Base-by-base conservation (phyloP, 1,140 invertebrate species). In the Dicyema japonicum region DNA sequence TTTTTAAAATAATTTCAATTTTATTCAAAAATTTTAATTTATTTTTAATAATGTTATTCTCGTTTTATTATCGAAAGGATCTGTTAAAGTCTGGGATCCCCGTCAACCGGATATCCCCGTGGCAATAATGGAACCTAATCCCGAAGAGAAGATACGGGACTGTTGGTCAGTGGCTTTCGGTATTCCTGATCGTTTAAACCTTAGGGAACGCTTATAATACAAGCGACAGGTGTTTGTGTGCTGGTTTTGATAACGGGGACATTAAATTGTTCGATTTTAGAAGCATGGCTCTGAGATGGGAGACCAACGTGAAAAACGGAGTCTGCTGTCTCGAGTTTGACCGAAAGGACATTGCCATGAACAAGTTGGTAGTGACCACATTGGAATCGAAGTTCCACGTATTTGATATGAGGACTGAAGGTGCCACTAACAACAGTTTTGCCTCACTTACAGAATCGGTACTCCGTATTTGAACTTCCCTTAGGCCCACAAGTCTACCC, bases 181-280 rank as follows among this genome's bases (percentile, higher is more conserved):
- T 56, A 47, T 8, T n/a, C 11, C 19, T n/a, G n/a, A n/a, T n/a
- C n/a, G n/a, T n/a, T n/a, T n/a, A n/a, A 21, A 21, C 5, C 40
- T 13, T 33, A 62, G 60, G 62, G 2, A 68, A 88, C 54, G 67
- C 71, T 0, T 75, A 66, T 40, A 75, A 69, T 43, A 60, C 64
- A 13, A 58, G 69, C 18, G 75, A 88, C 38, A 56, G 76, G 29
- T 58, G 70, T 29, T 62, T 88, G 1, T 65, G 63, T 32, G 67
- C 75, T 19, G 80, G 78, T 3, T 90, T 82, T 46, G 78, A 90
- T 41, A 90, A 88, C 54, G 80, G 80, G 0, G 80, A 90, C 46
- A 47, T 90, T 0, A 88, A 88, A 55, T 60, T 88, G 45, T 88
- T 80, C 47, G 75, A 88, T 54, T 51, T 90, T n/a, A 60, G 63